Conservation (phyloP, 2,888 invertebrate species). For the Vannuccia rotundouncinata region DNA sequence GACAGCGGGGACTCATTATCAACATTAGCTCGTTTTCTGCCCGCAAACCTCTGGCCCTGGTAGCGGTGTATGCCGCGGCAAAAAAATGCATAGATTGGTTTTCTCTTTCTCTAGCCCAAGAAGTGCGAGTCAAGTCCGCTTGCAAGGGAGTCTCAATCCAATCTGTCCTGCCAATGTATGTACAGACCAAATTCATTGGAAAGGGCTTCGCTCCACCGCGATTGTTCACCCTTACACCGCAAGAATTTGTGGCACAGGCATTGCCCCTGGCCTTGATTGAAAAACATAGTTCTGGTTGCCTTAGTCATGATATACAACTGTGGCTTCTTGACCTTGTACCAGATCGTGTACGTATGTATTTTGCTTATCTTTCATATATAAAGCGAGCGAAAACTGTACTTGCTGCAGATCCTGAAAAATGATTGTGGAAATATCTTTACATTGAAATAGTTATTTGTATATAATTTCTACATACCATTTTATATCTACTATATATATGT, state of each 20-base stretch:
- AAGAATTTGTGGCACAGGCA: not conserved
- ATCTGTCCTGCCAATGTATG: slow-evolving; percentile 21
- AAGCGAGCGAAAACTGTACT: too few relatives aligned
- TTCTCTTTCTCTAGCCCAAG: slow-evolving; percentile 51
- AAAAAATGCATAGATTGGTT: slow-evolving; percentile 61
- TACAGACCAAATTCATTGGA: slow-evolving; percentile 24
- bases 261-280: too few relatives aligned
- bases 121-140: slow-evolving; percentile 44
- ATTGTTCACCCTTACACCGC: not conserved
- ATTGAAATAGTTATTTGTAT: too few relatives aligned
- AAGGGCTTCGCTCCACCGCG: slow-evolving; percentile 3
- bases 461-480: too few relatives aligned
- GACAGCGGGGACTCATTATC: slow-evolving; percentile 70
- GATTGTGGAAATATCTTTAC: too few relatives aligned
- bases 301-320: too few relatives aligned
- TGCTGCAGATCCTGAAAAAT: too few relatives aligned
- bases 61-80: slow-evolving; percentile 77
- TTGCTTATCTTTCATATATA: too few relatives aligned
- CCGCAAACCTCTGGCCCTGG: slow-evolving; percentile 71
- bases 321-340: too few relatives aligned
- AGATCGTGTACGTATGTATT: too few relatives aligned
- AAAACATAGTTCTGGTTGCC: too few relatives aligned
- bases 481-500: too few relatives aligned
- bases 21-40: slow-evolving; percentile 80
- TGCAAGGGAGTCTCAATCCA: not conserved